These are phyloP conservation scores for Parnassius smintheus DNA, from an alignment of 2,888 invertebrate species.

Conservation along the genomic window DNA sequence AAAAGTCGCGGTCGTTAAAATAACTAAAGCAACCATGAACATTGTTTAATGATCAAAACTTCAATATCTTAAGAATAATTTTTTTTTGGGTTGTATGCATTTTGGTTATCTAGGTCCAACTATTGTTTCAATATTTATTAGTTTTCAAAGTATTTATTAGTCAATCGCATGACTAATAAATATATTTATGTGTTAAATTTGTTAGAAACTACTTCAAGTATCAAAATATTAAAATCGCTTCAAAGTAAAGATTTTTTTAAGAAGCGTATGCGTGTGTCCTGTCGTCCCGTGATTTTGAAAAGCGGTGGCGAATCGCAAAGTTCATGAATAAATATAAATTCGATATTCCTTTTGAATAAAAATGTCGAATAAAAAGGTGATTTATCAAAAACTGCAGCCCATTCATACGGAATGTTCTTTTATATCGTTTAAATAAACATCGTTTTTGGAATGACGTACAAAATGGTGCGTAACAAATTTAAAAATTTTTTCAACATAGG, in stretches of 20 bases:
- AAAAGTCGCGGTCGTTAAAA: too few species aligned
- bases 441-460: conserved; percentile 71
- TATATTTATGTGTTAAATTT: not conserved
- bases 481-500: conserved; percentile 43
- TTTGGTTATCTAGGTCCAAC: too few species aligned
- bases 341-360: conserved; percentile 74
- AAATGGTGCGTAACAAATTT: conserved; percentile 67
- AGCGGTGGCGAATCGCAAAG: conserved; percentile 77
- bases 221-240: conserved; percentile 33
- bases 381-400: conserved; percentile 72
- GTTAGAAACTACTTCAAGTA: conserved; percentile 29
- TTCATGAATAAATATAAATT: conserved; percentile 78
- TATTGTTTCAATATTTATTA: too few species aligned
- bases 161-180: too few species aligned
- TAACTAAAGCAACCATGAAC: too few species aligned
- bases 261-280: conserved; percentile 51
- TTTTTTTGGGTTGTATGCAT: too few species aligned
- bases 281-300: conserved; percentile 51
- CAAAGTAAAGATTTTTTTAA: conserved; percentile 45
- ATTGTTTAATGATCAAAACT: too few species aligned
- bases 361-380: conserved; percentile 74
- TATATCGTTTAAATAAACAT: conserved; percentile 79
- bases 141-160: too few species aligned
- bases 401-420: conserved; percentile 63
- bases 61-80: too few species aligned